A percentile compares a stretch with the other conserved stretches of the same genome.
Conservation (phyloP, 2,888 invertebrate species). For the Ischnus inquisitorius region DNA sequence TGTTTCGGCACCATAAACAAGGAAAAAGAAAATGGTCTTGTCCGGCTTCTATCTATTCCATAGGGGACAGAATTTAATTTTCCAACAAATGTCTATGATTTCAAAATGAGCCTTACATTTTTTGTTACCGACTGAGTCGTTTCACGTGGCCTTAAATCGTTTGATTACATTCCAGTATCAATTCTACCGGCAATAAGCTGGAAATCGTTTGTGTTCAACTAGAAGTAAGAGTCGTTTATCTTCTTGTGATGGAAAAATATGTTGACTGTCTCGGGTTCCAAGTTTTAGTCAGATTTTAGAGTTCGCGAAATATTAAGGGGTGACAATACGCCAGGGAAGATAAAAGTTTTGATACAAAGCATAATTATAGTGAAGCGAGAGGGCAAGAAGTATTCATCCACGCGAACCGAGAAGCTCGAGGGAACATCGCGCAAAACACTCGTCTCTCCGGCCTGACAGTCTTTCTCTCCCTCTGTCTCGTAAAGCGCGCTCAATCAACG, state of each 20-base stretch:
- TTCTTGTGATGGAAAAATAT: not conserved
- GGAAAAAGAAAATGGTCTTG: too few species aligned
- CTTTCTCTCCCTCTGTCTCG: not conserved
- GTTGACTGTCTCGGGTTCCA: not conserved
- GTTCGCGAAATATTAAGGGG: not conserved
- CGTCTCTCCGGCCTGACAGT: slow-evolving; percentile 39
- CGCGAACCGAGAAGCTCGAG: slow-evolving; percentile 14
- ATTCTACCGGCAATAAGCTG: too few species aligned
- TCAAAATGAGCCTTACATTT: too few species aligned
- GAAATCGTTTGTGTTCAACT: too few species aligned
- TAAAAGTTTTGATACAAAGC: not conserved
- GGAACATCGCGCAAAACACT: slow-evolving; percentile 26
- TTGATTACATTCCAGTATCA: too few species aligned
- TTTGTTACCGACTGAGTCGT: too few species aligned
- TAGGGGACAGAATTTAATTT: too few species aligned
- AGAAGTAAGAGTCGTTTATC: not conserved
- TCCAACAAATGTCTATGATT: too few species aligned
- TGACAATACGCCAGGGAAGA: not conserved
- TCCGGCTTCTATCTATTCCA: too few species aligned
- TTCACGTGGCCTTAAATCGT: too few species aligned
- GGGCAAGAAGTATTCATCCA: not conserved
- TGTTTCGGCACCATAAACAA: too few species aligned
- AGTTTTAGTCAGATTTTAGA: not conserved
- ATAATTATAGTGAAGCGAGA: not conserved
- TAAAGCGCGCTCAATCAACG: slow-evolving; percentile 73